Base-by-base conservation (phyloP, 2,888 invertebrate species). In the Mesorhabditis sp. region DNA sequence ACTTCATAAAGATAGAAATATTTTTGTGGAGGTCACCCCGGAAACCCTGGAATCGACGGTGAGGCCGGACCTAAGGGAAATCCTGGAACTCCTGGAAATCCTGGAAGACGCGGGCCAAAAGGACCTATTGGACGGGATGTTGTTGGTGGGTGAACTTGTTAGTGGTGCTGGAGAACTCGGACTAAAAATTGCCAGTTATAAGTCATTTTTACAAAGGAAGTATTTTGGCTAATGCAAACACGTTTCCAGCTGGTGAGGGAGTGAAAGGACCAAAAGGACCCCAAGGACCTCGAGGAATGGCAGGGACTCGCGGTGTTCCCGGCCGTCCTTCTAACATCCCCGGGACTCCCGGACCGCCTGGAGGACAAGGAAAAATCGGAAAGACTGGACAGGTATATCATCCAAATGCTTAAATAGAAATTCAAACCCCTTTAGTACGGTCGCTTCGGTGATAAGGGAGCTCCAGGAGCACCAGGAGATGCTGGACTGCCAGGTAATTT, bases 211-310 rank as follows among this genome's bases (percentile, higher is more conserved):
- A 50, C 10, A 50, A 10, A 13, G 2, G 7, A 10, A 50, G n/a
- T 10, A 50, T n/a, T 1, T 50, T 50, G 58, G n/a, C 58, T 50
- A 50, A 13, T 50, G 58, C 58, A 13, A 50, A 50, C 7, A 50
- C 7, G 4, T 67, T 65, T 76, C 65, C 45, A 77, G 77, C 77
- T 68, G 81, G 81, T 68, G 75, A 78, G 50, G 82, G 82, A 28
- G 68, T 82, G 43, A 81, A 79, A 67, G 82, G 82, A 43, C 79
- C 79, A 3, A 71, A 73, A 44, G 82, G 82, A 6, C 75, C 71
- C 4, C 69, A 72, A 2, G 82, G 82, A 43, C 70, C 79, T 2
- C 72, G 67, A 7, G 82, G 82, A 62, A 74, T 79, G 0, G 76
- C 74, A 50, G 82, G 79, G 65, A 72, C 75, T 6, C 75, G 75